Conservation (phyloP, 2,888 invertebrate species). For the Danaus chrysippus region DNA sequence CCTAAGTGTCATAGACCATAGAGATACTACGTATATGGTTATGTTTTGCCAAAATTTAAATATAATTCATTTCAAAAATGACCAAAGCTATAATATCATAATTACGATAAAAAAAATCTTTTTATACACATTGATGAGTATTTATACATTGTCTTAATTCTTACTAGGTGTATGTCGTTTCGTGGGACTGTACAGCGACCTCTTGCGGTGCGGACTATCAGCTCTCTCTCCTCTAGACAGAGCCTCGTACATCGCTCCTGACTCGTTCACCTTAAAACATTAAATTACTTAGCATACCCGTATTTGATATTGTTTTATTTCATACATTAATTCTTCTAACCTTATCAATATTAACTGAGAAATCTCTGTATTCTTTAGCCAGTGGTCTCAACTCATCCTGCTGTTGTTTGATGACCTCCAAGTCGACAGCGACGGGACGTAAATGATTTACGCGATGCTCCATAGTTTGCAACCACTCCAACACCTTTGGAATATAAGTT, state of each 20-base stretch:
- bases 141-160: constrained; percentile 35
- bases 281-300: not conserved
- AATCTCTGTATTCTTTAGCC: constrained; percentile 93
- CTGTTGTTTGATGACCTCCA: constrained; percentile 90
- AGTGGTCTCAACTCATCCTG: constrained; percentile 91
- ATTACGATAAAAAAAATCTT: too few species aligned
- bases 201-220: constrained; percentile 87
- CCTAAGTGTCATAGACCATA: too few species aligned
- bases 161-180: constrained; percentile 85
- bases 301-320: not conserved
- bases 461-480: constrained; percentile 90
- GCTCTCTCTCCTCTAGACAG: constrained; percentile 86
- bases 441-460: constrained; percentile 88
- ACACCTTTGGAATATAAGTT: constrained; percentile 62
- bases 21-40: too few species aligned
- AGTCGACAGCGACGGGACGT: constrained; percentile 92
- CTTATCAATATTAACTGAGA: constrained; percentile 90
- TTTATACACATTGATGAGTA: too few species aligned
- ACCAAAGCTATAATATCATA: too few species aligned
- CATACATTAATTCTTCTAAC: constrained; percentile 41
- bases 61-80: too few species aligned
- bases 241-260: constrained; percentile 92
- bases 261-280: constrained; percentile 84
- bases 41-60: too few species aligned
- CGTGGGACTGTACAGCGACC: constrained; percentile 89